Evolutionary conservation across 2,113 vertebrate genomes (phyloP), one percentile per base, ranked within the genome.

Genomic region (Rostratula benghalensis): DNA sequence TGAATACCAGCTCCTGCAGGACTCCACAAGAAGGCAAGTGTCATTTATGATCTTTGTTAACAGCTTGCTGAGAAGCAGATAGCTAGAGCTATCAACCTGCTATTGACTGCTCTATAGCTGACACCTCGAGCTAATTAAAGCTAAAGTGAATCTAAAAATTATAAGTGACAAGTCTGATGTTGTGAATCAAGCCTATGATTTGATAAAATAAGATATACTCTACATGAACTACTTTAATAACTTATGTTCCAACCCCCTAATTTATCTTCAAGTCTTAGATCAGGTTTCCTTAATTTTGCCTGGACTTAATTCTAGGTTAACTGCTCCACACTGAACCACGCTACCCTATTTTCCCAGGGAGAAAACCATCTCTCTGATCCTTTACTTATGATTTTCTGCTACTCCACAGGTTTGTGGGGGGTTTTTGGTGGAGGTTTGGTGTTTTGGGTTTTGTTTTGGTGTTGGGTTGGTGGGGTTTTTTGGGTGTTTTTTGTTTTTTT

Each of bases 1-100:
- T 20, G 6, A 31, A 37, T 2, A 37, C 0, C 13, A 64, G 0
- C 7, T 83, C 48, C 67, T 7, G 15, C 8, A 56, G 65, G 45
- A 48, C 37, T 37, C 18, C 31, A 28, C 31, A 7, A 23, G 60
- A 45, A 48, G 39, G 8, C 27, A 31, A 43, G 28, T 17, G 45
- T 31, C 33, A 15, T 35, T 50, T 37, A 30, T 12, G n/a, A 28
- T 35, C 28, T 39, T 22, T 7, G 3, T 37, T 57, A 82, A 50
- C 37, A 59, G 7, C 37, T 57, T 73, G n/a, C 35, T 17, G 61
- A 80, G 54, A 39, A 43, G 23, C 5, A 8, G 48, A 15, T 11
- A 76, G 75, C 56, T 43, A 18, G 33, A 63, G 48, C 35, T 39
- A 27, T 39, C 86, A 56, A 4, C 33, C 48, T 63, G 41, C 46